Conservation (phyloP, 2,888 invertebrate genomes). For the Caenorhabditis auriculariae region DNA sequence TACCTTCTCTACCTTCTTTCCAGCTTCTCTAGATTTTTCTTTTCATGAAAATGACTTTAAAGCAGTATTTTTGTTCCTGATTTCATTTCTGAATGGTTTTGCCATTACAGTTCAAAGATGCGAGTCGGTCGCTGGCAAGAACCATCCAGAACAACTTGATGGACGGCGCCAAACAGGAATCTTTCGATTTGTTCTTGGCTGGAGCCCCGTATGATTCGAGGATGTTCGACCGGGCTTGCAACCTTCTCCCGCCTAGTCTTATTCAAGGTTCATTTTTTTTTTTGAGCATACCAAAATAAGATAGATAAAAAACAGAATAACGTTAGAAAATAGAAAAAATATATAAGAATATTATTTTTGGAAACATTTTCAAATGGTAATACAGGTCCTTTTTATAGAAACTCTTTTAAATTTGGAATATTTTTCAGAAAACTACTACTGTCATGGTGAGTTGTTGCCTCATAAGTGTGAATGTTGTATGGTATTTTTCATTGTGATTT, state of each 20-base stretch:
- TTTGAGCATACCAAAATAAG: background rate
- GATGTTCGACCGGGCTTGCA: slow-evolving; percentile 85
- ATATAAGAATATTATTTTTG: no score
- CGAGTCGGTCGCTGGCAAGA: slow-evolving; percentile 91
- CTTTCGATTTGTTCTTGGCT: slow-evolving; percentile 89
- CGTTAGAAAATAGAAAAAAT: no score
- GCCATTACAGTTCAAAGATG: slow-evolving; percentile 80
- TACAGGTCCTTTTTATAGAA: no score
- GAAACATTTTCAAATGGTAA: no score
- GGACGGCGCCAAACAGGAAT: slow-evolving; percentile 81
- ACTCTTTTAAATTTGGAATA: background rate
- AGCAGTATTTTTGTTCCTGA: no score
- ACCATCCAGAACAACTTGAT: slow-evolving; percentile 98
- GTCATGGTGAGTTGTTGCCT: slow-evolving; percentile 66
- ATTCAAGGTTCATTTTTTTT: slow-evolving; percentile 72
- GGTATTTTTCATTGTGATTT: slow-evolving; percentile 8
- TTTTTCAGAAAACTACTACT: slow-evolving; percentile 52
- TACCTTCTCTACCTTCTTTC: no score
- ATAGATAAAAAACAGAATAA: background rate
- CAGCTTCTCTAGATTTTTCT: no score
- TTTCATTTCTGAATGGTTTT: no score
- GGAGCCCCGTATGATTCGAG: slow-evolving; percentile 90
- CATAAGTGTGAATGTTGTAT: background rate
- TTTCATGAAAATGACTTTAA: no score
- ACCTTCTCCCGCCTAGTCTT: slow-evolving; percentile 82